Evolutionary conservation across 2,113 vertebrate species (phyloP).

Genomic region (Solea solea): DNA sequence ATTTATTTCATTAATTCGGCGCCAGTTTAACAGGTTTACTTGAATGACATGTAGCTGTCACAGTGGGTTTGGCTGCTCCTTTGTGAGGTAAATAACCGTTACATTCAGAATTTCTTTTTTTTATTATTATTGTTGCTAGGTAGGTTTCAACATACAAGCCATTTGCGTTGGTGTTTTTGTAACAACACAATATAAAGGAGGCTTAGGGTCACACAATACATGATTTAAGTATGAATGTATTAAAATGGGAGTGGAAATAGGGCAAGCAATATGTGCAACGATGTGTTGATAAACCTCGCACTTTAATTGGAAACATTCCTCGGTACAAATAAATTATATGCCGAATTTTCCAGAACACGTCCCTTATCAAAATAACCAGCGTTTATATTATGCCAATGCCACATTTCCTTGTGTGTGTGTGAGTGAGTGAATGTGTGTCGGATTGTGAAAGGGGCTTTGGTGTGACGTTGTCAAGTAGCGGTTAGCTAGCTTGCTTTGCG

Average conservation of each 20-base stretch:
- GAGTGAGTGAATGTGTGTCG: neutral
- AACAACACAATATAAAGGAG: too few species aligned
- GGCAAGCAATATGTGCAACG: too few species aligned
- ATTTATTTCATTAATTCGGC: neutral
- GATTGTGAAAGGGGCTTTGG: constrained; percentile 8
- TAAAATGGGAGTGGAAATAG: too few species aligned
- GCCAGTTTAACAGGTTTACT: neutral
- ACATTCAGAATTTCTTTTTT: too few species aligned
- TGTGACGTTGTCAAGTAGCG: neutral
- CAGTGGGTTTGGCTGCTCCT: neutral
- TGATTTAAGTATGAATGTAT: too few species aligned
- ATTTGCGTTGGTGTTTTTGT: too few species aligned
- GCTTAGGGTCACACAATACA: too few species aligned
- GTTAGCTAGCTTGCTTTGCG: constrained; percentile 25
- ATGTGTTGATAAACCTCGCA: neutral
- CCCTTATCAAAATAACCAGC: too few species aligned
- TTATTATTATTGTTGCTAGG: too few species aligned
- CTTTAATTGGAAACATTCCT: neutral
- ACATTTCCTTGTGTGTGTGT: neutral
- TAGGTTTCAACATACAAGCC: too few species aligned
- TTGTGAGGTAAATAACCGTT: neutral
- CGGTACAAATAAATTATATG: too few species aligned
- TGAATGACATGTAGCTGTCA: neutral
- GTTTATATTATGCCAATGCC: neutral
- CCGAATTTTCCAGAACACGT: constrained; percentile 15